These are phyloP conservation scores for Daphoenositta chrysoptera DNA, from an alignment of 2,113 vertebrate genomes.

Conservation along the genomic window DNA sequence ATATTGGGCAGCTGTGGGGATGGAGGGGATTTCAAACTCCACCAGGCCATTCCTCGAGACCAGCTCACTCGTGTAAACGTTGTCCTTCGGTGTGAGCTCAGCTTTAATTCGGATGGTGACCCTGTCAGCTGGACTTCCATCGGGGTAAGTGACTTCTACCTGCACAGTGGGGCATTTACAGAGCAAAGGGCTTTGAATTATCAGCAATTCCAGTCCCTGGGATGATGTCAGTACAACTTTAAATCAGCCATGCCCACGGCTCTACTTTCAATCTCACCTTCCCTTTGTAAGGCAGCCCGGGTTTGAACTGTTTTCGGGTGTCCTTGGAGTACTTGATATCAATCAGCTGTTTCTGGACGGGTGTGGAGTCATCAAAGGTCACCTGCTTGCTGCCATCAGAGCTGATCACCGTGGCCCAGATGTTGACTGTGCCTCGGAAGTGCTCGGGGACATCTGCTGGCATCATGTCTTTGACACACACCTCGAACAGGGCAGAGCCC, in stretches of 20 bases:
- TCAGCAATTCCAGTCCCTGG: background rate
- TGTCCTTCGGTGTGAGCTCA: slow-evolving; percentile 88
- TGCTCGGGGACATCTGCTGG: slow-evolving; percentile 86
- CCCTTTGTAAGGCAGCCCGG: slow-evolving; percentile 88
- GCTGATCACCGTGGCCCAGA: slow-evolving; percentile 85
- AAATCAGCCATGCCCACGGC: fast-evolving
- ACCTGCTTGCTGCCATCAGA: slow-evolving; percentile 86
- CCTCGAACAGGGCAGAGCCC: slow-evolving; percentile 80
- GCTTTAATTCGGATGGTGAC: slow-evolving; percentile 87
- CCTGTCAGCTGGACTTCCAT: slow-evolving; percentile 86
- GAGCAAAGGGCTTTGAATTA: background rate
- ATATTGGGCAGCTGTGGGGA: slow-evolving; percentile 87
- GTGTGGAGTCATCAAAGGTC: slow-evolving; percentile 87
- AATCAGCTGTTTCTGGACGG: slow-evolving; percentile 90
- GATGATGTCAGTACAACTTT: background rate
- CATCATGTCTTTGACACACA: slow-evolving; percentile 95
- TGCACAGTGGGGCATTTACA: background rate
- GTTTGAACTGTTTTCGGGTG: slow-evolving; percentile 92
- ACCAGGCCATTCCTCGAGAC: slow-evolving; percentile 81
- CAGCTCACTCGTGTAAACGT: slow-evolving; percentile 85
- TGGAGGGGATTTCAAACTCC: slow-evolving; percentile 90
- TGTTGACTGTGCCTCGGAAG: slow-evolving; percentile 86
- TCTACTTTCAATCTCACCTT: slow-evolving; percentile 72
- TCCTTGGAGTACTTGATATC: slow-evolving; percentile 90
- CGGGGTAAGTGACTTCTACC: slow-evolving; percentile 90